Evolutionary conservation across 2,113 vertebrate genomes (phyloP), one percentile per base, ranked within the genome.

Genomic region (Anhinga rufa): DNA sequence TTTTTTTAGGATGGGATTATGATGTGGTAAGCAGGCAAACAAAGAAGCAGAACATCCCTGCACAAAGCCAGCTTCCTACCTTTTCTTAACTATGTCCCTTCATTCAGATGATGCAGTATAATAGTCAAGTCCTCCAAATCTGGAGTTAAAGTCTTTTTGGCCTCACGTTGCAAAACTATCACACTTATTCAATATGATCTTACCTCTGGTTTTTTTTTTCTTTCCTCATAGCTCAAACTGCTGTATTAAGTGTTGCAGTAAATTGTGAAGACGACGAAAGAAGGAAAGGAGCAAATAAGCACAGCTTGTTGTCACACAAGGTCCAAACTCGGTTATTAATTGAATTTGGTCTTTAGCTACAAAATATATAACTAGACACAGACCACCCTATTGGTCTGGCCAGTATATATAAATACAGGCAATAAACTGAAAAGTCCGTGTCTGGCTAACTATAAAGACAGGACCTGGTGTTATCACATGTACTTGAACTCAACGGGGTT

Each of bases 1-100:
- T 1, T 84, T 96, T 44, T 97, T 95, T 92, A 79, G 95, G 83
- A 88, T 92, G 92, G 44, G 82, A 75, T 91, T 89, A 62, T 80
- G 91, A 86, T 95, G 97, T 83, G 76, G 85, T 55, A 58, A 80
- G 87, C 57, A 49, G 71, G 71, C 82, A 92, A 84, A 60, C 81
- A 84, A 95, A 91, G 79, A n/a, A 57, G n/a, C 57, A 69, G 10
- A 28, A 57, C 75, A 93, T n/a, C 44, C 44, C 64, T 74, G 58
- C 15, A n/a, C 55, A 84, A 77, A 83, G 62, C 26, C 10, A 8
- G 15, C 65, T 81, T 88, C 58, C 54, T 69, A 9, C 65, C 8
- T 46, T 14, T 55, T n/a, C 57, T 76, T 57, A 14, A 20, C 44
- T 42, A 1, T 6, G 4, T 21, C n/a, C 20, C 89, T 85, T 75